A percentile compares a stretch with the other conserved stretches of the same genome.
These are phyloP conservation scores for Drosophila mercatorum DNA, from an alignment of 2,888 invertebrate species.

Conservation along the genomic window DNA sequence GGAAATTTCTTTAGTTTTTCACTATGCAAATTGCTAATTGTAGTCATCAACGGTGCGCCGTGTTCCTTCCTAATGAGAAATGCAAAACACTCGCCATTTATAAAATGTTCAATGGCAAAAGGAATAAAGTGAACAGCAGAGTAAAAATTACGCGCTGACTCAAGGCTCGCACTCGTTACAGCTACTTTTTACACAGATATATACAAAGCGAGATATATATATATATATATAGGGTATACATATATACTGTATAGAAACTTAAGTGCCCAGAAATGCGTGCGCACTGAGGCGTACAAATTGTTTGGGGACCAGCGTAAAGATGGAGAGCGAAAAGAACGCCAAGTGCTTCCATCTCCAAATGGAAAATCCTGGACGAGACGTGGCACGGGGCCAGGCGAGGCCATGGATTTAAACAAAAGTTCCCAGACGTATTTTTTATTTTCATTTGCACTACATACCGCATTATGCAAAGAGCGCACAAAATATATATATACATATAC, in stretches of 20 bases:
- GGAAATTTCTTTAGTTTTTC: slow-evolving; percentile 63
- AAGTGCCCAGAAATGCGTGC: slow-evolving; percentile 76
- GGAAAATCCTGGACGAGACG: slow-evolving; percentile 19
- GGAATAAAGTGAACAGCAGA: slow-evolving; percentile 56
- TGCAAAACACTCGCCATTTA: slow-evolving; percentile 77
- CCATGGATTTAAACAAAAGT: slow-evolving; percentile 71
- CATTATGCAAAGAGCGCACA: slow-evolving; percentile 59
- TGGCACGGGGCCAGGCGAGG: slow-evolving; percentile 16
- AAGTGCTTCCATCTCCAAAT: slow-evolving; percentile 41
- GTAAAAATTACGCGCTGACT: slow-evolving; percentile 63
- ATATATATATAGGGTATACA: not conserved
- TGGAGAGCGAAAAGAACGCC: slow-evolving; percentile 16
- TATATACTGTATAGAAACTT: slow-evolving; percentile 67
- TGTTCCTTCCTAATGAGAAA: slow-evolving; percentile 65
- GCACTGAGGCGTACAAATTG: slow-evolving; percentile 77
- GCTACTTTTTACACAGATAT: slow-evolving; percentile 6
- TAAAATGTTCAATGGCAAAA: slow-evolving; percentile 71
- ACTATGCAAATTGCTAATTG: slow-evolving; percentile 80
- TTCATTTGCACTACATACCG: slow-evolving; percentile 62
- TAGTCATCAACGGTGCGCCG: slow-evolving; percentile 64
- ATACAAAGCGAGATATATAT: not conserved
- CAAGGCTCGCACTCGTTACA: slow-evolving; percentile 35
- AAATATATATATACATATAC: not conserved
- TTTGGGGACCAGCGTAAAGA: slow-evolving; percentile 64
- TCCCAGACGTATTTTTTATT: slow-evolving; percentile 65